Evolutionary conservation across 2,113 vertebrate genomes (phyloP).

Genomic region (Suncus etruscus): DNA sequence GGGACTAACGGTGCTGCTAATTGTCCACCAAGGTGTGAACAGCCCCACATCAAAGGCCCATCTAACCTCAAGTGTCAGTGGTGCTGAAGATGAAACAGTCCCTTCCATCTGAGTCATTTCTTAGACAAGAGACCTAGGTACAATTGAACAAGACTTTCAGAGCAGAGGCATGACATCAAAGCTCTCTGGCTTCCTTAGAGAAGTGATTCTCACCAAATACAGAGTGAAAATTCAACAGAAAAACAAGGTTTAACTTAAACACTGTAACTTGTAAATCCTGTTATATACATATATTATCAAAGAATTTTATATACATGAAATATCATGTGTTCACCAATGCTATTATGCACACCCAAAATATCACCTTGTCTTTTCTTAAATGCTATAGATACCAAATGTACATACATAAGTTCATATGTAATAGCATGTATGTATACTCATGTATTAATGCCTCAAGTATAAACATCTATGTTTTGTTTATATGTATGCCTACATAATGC

Average conservation of each 20-base stretch:
- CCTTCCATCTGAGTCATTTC: neutral
- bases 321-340: neutral
- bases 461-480: neutral
- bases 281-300: neutral
- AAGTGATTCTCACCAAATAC: too few relatives aligned
- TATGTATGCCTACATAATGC: neutral
- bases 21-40: too few relatives aligned
- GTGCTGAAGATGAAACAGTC: neutral
- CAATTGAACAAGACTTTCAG: too few relatives aligned
- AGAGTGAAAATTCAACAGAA: neutral
- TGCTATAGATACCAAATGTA: neutral
- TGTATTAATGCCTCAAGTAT: too few relatives aligned
- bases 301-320: neutral
- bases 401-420: too few relatives aligned
- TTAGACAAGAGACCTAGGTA: neutral
- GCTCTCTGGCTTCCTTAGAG: too few relatives aligned
- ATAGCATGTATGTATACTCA: too few relatives aligned
- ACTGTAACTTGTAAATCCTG: neutral
- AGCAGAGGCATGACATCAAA: too few relatives aligned
- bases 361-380: slow-evolving; percentile 80
- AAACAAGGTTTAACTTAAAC: neutral
- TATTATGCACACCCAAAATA: slow-evolving; percentile 43
- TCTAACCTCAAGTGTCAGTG: too few relatives aligned
- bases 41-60: neutral
- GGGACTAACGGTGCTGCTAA: neutral